phyloP scores from a whole-genome alignment of 2,113 vertebrate genomes.

The Calidris pygmaea region DNA sequence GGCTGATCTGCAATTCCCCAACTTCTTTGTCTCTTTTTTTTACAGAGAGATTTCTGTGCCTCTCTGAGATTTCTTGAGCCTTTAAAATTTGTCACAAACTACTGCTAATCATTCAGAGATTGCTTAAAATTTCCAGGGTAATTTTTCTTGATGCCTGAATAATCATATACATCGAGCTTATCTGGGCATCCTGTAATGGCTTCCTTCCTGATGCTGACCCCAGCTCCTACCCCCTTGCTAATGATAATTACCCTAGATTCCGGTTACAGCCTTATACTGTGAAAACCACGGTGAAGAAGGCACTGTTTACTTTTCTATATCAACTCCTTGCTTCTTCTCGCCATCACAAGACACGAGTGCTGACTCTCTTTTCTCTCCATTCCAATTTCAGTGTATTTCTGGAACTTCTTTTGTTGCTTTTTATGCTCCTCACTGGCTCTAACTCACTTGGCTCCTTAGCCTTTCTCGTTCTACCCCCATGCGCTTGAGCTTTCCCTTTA shows the following conservation, averaged over 20 bases:
- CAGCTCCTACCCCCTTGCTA: background rate
- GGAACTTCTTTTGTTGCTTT: background rate
- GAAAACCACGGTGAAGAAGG: background rate
- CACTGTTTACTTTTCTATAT: background rate
- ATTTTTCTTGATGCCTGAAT: background rate
- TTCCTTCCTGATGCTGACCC: background rate
- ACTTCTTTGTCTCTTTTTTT: background rate
- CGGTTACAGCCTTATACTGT: background rate
- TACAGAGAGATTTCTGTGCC: background rate
- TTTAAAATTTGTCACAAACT: background rate
- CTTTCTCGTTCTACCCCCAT: background rate
- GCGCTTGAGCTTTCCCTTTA: background rate
- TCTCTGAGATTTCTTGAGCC: background rate
- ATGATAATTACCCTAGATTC: background rate
- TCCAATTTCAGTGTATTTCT: background rate
- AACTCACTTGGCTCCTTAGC: background rate
- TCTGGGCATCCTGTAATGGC: rapidly evolving
- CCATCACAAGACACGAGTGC: rapidly evolving
- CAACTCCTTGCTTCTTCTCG: background rate
- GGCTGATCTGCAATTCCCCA: background rate
- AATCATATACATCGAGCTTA: background rate
- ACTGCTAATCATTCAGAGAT: background rate
- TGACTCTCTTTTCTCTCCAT: background rate
- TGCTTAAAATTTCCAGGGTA: background rate
- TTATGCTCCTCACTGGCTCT: background rate